Conservation (phyloP, 2,797 vertebrate species). For the Amblyopsis hoosieri region DNA sequence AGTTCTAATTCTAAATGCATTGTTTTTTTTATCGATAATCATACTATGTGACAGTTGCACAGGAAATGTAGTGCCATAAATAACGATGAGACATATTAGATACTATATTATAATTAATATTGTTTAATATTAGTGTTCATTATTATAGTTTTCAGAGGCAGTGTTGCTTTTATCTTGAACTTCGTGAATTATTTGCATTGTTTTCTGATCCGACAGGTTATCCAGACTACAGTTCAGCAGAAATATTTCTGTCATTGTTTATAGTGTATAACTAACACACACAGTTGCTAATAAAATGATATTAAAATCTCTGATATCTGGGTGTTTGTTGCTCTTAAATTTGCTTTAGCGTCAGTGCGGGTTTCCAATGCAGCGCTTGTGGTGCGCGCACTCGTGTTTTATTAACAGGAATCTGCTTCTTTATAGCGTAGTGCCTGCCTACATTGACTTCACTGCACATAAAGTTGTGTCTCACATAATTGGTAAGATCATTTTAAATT, state of each 20-base stretch:
- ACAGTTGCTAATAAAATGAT: slow-evolving; percentile 83
- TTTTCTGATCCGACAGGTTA: slow-evolving; percentile 68
- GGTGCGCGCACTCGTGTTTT: too few relatives aligned
- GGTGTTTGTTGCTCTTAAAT: not conserved
- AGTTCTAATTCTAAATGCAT: slow-evolving; percentile 38
- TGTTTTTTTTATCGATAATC: slow-evolving; percentile 51
- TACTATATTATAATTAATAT: slow-evolving; percentile 31
- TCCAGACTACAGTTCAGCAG: slow-evolving; percentile 65
- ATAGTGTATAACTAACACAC: slow-evolving; percentile 76
- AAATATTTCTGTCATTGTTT: slow-evolving; percentile 78
- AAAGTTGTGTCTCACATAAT: too few relatives aligned
- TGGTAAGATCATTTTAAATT: too few relatives aligned
- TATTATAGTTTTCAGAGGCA: slow-evolving; percentile 57
- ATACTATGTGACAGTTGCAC: slow-evolving; percentile 63
- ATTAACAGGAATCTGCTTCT: too few relatives aligned
- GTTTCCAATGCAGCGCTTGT: too few relatives aligned
- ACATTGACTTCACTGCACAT: too few relatives aligned
- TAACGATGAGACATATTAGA: slow-evolving; percentile 49
- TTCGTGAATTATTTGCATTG: slow-evolving; percentile 66
- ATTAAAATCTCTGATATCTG: slow-evolving; percentile 57
- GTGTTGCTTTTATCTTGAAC: slow-evolving; percentile 69
- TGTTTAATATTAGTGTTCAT: slow-evolving; percentile 60
- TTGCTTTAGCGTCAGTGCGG: not conserved
- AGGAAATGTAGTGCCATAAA: slow-evolving; percentile 73
- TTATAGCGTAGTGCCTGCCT: too few relatives aligned